phyloP scores from a whole-genome alignment of 2,113 vertebrate species.

The Engraulis encrasicolus region DNA sequence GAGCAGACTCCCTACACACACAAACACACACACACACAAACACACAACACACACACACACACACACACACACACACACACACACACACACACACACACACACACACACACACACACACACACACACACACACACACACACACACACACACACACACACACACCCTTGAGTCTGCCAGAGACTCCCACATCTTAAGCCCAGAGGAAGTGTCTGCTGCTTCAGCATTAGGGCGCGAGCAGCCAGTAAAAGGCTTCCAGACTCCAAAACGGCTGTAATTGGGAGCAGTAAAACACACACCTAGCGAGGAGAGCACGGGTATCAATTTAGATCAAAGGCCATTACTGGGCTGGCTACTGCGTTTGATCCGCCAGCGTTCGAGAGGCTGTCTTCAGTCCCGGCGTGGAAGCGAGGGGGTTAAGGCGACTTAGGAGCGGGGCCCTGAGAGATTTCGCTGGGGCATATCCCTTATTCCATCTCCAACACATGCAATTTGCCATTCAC shows the following conservation, averaged over 20 bases:
- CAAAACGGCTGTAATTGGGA: slow-evolving; percentile 72
- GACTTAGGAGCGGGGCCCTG: background rate
- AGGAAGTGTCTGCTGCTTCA: slow-evolving; percentile 65
- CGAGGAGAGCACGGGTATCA: slow-evolving; percentile 49
- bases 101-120: too few relatives aligned
- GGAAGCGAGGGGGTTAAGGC: background rate
- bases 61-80: too few relatives aligned
- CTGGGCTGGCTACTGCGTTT: slow-evolving; percentile 51
- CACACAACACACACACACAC: too few relatives aligned
- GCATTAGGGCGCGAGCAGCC: slow-evolving; percentile 44
- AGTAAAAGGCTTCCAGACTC: slow-evolving; percentile 68
- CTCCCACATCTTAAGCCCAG: slow-evolving; percentile 21
- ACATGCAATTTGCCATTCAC: slow-evolving; percentile 12
- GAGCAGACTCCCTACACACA: slow-evolving; percentile 22
- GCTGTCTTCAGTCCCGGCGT: background rate
- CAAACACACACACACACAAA: slow-evolving; percentile 37
- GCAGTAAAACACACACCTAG: slow-evolving; percentile 72
- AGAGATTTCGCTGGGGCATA: background rate
- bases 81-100: too few relatives aligned
- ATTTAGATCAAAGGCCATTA: slow-evolving; percentile 71
- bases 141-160: slow-evolving; percentile 40
- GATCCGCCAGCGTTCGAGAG: slow-evolving; percentile 53
- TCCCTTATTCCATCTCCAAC: background rate
- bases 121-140: too few relatives aligned
- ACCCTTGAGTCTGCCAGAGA: slow-evolving; percentile 21